These are phyloP conservation scores for Anoura caudifer DNA, from an alignment of 2,113 vertebrate species.

Conservation along the genomic window DNA sequence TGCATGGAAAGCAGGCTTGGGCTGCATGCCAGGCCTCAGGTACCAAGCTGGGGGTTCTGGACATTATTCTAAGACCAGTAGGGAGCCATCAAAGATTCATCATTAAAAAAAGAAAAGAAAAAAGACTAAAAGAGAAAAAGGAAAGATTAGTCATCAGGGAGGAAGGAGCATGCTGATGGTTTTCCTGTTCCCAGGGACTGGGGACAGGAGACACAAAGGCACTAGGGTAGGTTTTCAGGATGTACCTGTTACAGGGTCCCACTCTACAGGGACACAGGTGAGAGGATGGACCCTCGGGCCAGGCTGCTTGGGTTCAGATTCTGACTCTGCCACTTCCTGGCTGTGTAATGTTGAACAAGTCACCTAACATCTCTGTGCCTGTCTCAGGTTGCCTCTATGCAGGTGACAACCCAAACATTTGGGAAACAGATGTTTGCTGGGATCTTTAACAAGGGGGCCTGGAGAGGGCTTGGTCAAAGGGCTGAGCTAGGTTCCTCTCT, in stretches of 20 bases:
- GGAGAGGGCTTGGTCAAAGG: background rate
- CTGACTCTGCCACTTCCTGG: background rate
- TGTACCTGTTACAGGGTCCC: background rate
- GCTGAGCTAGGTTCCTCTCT: background rate
- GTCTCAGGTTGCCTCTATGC: background rate
- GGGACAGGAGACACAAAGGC: background rate
- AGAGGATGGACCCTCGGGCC: background rate
- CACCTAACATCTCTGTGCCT: background rate
- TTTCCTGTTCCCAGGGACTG: too few species aligned
- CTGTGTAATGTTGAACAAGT: background rate
- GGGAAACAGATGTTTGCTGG: background rate
- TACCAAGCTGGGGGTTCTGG: background rate
- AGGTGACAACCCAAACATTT: background rate
- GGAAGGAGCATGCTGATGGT: accelerated
- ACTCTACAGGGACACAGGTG: accelerated
- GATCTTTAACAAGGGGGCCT: background rate
- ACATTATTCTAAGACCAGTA: accelerated
- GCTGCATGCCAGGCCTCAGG: background rate
- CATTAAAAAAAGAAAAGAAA: too few species aligned
- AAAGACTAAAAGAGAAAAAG: too few species aligned
- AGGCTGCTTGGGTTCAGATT: background rate
- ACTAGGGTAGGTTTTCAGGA: background rate
- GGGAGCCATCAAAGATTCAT: background rate
- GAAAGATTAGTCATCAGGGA: background rate
- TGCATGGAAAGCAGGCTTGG: background rate